Evolutionary conservation across 2,888 invertebrate genomes (phyloP).

Genomic region (Andrena fulva): DNA sequence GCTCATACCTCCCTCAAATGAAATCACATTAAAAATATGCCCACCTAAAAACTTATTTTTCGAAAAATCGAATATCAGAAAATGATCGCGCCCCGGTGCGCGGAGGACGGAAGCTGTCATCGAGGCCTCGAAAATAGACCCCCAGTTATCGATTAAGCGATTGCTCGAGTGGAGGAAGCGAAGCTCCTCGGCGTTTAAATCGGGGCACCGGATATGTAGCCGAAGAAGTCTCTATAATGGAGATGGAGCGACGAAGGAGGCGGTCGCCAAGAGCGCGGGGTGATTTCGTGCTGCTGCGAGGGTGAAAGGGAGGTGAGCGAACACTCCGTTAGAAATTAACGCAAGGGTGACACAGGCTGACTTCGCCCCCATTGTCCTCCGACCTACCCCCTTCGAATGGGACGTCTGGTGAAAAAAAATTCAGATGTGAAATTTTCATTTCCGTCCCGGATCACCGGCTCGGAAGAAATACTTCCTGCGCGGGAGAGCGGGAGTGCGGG

Average conservation of each 20-base stretch:
- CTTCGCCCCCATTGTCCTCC: slow-evolving; percentile 78
- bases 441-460: slow-evolving; percentile 81
- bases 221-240: slow-evolving; percentile 79
- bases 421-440: slow-evolving; percentile 84
- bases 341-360: slow-evolving; percentile 77
- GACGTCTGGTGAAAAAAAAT: slow-evolving; percentile 77
- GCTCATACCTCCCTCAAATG: no score
- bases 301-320: slow-evolving; percentile 48
- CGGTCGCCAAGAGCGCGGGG: slow-evolving; percentile 42
- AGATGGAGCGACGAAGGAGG: slow-evolving; percentile 67
- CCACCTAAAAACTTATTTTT: no score
- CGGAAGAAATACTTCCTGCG: slow-evolving; percentile 84
- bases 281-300: slow-evolving; percentile 38
- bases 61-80: neutral
- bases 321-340: slow-evolving; percentile 80
- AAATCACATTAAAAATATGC: no score
- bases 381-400: slow-evolving; percentile 63
- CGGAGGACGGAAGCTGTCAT: neutral
- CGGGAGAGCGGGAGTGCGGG: slow-evolving; percentile 39
- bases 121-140: slow-evolving; percentile 12
- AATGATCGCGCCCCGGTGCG: neutral
- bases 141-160: slow-evolving; percentile 58
- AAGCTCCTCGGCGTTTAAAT: slow-evolving; percentile 77
- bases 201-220: slow-evolving; percentile 82
- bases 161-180: slow-evolving; percentile 64